A percentile compares a stretch with the other conserved stretches of the same genome.
Conservation (phyloP, 2,797 vertebrate genomes). For the Tangara arthus region DNA sequence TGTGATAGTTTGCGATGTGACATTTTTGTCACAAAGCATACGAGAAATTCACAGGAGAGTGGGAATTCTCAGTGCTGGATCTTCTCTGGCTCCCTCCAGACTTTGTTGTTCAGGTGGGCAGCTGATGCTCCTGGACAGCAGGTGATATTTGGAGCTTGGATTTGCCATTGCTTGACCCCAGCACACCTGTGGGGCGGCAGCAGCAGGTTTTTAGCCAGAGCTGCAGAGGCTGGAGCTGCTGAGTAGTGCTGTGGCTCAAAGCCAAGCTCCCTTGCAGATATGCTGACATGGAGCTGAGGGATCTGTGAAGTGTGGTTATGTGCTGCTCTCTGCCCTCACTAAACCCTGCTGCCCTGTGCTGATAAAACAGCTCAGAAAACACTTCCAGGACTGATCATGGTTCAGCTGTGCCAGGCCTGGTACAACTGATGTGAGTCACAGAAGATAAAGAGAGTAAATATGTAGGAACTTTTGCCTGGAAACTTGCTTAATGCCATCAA, state of each 20-base stretch:
- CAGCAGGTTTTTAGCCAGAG: neutral
- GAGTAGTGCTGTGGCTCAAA: neutral
- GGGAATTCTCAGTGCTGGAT: neutral
- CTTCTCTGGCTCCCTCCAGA: neutral
- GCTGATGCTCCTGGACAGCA: neutral
- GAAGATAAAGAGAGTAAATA: slow-evolving; percentile 27
- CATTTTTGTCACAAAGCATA: neutral
- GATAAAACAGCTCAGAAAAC: slow-evolving; percentile 19
- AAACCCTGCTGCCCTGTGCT: neutral
- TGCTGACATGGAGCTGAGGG: neutral
- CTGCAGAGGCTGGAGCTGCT: neutral
- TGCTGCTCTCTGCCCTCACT: slow-evolving; percentile 28
- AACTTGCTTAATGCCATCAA: neutral
- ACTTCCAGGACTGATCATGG: neutral
- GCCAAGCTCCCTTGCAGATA: neutral
- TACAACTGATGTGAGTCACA: neutral
- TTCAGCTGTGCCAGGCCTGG: slow-evolving; percentile 2
- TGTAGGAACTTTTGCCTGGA: slow-evolving; percentile 2
- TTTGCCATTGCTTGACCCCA: neutral
- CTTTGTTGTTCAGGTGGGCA: fast-evolving
- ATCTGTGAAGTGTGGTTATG: neutral
- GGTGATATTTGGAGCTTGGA: fast-evolving
- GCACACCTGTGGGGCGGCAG: neutral
- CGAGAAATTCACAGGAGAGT: neutral
- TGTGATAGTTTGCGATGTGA: neutral